A percentile compares a stretch with the other conserved stretches of the same genome.
Conservation (phyloP, 2,113 vertebrate species). For the Montifringilla adamsi region DNA sequence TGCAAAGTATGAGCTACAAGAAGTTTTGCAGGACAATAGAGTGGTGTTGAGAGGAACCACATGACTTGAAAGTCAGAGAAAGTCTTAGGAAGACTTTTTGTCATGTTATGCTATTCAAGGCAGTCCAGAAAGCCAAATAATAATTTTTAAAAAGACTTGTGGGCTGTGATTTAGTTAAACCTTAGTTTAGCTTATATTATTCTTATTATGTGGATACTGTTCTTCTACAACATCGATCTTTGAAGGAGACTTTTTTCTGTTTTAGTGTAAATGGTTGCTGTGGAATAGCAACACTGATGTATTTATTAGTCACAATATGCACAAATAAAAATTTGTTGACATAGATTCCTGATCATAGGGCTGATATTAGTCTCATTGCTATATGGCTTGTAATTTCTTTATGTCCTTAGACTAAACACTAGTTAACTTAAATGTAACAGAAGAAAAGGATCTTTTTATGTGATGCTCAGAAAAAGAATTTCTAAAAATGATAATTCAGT, state of each 20-base stretch:
- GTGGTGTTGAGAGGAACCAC: neutral
- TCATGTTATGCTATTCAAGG: neutral
- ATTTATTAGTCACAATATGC: neutral
- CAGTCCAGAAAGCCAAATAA: neutral
- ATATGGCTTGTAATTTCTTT: neutral
- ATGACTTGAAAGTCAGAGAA: neutral
- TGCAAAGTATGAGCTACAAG: neutral
- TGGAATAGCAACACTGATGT: neutral
- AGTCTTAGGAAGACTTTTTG: neutral
- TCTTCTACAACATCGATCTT: neutral
- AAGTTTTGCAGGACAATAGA: neutral
- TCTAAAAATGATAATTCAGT: neutral
- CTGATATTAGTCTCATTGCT: neutral
- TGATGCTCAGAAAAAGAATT: neutral
- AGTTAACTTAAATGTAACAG: neutral
- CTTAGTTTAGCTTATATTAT: neutral
- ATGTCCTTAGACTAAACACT: neutral
- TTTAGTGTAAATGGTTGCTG: neutral
- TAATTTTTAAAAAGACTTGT: neutral
- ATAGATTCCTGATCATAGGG: neutral
- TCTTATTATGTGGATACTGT: neutral
- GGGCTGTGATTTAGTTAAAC: neutral
- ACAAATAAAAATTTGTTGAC: neutral
- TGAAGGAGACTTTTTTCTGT: neutral
- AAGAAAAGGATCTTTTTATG: neutral